Evolutionary conservation across 2,797 vertebrate species (phyloP), one percentile per base, ranked within the genome.

Genomic region (Chelon labrosus): DNA sequence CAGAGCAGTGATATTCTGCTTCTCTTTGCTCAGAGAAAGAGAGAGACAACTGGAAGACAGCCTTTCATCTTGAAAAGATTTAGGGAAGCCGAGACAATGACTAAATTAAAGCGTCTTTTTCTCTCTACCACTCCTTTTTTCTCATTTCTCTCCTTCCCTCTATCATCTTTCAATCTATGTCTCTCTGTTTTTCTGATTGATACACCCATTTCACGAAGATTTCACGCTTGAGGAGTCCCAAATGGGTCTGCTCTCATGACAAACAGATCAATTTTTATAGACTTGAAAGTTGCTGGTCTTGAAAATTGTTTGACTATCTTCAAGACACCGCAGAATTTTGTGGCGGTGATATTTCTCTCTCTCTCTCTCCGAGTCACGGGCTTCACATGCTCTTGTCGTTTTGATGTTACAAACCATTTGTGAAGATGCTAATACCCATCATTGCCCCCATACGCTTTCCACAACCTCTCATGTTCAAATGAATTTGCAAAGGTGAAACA

Each of bases 261-360:
- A 96, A 95, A 95, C 93, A 94, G 93, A 95, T 95, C 92, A 89
- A 95, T 96, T 94, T 93, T 93, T 94, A 95, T 94, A 92, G 93
- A 94, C 91, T 93, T 90, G 84, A 94, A 94, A 95, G 92, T 94
- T 94, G 92, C 92, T 94, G 93, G 92, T 94, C 92, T 94, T 88
- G 91, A 95, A 95, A 94, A 94, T 94, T 89, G 92, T 94, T 92
- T 89, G 91, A 94, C 92, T 92, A 86, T 93, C 91, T 93, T 88
- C 75, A 72, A 92, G 91, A 90, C 83, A 57, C 75, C 38, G 31
- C 58, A 65, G 84, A 88, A 70, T 70, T 70, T 54, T 51, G 47
- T 50, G 69, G 65, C 27, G n/a, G 7, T 11, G 1, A 27, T 22
- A 69, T 35, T 44, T 54, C 66, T 42, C 57, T 17, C 17, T 17